Percentiles rank a stretch among this genome's conserved stretches.
These are phyloP conservation scores for Lasioglossum pauxillum DNA, from an alignment of 2,888 invertebrate genomes.

Conservation along the genomic window DNA sequence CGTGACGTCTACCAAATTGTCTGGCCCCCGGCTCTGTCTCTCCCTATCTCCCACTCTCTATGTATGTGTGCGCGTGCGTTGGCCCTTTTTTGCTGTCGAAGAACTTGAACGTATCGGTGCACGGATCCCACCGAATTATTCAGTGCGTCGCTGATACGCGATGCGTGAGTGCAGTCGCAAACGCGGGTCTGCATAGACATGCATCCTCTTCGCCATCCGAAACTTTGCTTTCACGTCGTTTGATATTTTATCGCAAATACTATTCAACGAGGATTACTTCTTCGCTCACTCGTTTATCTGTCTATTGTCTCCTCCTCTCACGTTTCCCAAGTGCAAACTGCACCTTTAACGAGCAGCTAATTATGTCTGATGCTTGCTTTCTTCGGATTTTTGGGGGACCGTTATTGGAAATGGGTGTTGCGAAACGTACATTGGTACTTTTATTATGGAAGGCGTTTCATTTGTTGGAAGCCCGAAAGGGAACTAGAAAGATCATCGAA, in stretches of 20 bases:
- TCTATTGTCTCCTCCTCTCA: background rate
- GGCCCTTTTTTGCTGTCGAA: background rate
- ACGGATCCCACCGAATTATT: background rate
- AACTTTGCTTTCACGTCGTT: background rate
- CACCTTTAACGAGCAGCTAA: background rate
- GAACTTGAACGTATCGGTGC: background rate
- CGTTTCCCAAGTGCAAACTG: background rate
- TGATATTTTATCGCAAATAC: background rate
- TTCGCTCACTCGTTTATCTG: background rate
- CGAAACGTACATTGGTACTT: too few species aligned
- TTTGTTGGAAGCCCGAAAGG: too few species aligned
- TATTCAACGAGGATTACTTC: background rate
- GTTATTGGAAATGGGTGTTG: too few species aligned
- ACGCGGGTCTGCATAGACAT: background rate
- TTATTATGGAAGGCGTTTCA: too few species aligned
- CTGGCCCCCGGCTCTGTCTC: background rate
- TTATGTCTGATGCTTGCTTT: too few species aligned
- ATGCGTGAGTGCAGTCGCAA: background rate
- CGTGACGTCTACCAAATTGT: constrained; percentile 15
- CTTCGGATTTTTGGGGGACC: too few species aligned
- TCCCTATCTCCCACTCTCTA: background rate
- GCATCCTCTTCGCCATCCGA: background rate
- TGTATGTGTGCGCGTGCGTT: background rate
- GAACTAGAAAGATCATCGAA: too few species aligned
- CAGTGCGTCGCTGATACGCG: background rate